Evolutionary conservation across 2,113 vertebrate species (phyloP).

Genomic region (Melanocharis versteri): DNA sequence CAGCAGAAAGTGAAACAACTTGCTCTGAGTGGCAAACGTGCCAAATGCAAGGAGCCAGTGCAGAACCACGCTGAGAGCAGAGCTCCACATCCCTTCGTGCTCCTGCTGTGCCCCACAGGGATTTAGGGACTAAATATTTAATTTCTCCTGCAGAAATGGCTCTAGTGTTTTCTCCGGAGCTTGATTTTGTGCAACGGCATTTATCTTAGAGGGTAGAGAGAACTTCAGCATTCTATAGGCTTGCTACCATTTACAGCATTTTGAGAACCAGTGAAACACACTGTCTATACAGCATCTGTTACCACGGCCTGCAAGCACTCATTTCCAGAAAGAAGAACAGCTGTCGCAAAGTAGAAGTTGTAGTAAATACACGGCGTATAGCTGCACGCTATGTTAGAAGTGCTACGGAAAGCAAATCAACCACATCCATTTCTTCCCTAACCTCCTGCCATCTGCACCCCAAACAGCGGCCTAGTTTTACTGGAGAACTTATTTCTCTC

Average conservation of each 20-base stretch:
- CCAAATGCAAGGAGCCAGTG: not conserved
- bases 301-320: not conserved
- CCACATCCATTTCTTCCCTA: not conserved
- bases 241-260: not conserved
- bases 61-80: not conserved
- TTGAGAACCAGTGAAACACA: not conserved
- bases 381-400: not conserved
- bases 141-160: not conserved
- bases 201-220: not conserved
- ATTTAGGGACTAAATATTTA: not conserved
- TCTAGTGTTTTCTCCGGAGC: not conserved
- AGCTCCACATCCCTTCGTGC: not conserved
- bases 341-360: not conserved
- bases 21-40: not conserved
- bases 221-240: not conserved
- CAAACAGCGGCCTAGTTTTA: not conserved
- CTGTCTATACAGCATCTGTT: not conserved
- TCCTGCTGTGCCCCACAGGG: not conserved
- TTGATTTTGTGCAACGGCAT: not conserved
- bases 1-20: not conserved
- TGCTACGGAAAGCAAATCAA: not conserved
- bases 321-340: not conserved
- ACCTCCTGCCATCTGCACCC: not conserved
- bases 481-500: not conserved
- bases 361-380: not conserved